Base-by-base conservation (phyloP, 2,113 vertebrate species). In the Benitochromis conjunctus region DNA sequence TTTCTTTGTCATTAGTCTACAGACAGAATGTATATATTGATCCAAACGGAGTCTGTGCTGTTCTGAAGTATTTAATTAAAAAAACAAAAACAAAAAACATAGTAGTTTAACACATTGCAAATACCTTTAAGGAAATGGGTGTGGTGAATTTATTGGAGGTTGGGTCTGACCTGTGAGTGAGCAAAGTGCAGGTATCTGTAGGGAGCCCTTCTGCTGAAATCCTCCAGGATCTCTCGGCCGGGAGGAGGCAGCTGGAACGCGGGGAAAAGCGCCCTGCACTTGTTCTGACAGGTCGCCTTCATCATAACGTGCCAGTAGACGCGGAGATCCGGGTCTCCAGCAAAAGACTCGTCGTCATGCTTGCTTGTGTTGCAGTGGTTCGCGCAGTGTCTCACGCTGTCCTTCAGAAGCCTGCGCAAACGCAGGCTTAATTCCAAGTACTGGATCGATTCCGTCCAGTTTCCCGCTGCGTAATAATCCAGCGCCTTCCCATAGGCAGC, bases 161-260 rank as follows among this genome's bases (percentile, higher is more conserved):
- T 26, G 6, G n/a, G 9, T n/a, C 95, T 91, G 92, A 98, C 98
- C 97, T 97, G 96, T 91, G 96, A 96, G 51, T 97, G 95, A 19
- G 97, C 97, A 74, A 96, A 96, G 94, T 98, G 96, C 92, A 98
- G 95, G 84, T 98, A 97, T 84, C 95, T 96, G 95, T 98, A 98
- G 19, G 97, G 97, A 71, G 87, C 82, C 58, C 97, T 96, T 74
- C 94, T 96, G 90, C 95, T 96, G 89, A 98, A 97, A 36, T 96
- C 96, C 10, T 95, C 94, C 91, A 97, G 94, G 24, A 96, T 94
- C n/a, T 96, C 94, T 43, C 86, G 94, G 10, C 96, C 88, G 1
- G 97, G 97, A 60, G 95, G 96, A 81, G 96, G 89, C 57, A 97
- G 92, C 92, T 95, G 96, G 92, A 98, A 97, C 56, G 93, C 96